Evolutionary conservation across 2,888 invertebrate species (phyloP), one percentile per base, ranked within the genome.

Genomic region (Ophonus ardosiacus): DNA sequence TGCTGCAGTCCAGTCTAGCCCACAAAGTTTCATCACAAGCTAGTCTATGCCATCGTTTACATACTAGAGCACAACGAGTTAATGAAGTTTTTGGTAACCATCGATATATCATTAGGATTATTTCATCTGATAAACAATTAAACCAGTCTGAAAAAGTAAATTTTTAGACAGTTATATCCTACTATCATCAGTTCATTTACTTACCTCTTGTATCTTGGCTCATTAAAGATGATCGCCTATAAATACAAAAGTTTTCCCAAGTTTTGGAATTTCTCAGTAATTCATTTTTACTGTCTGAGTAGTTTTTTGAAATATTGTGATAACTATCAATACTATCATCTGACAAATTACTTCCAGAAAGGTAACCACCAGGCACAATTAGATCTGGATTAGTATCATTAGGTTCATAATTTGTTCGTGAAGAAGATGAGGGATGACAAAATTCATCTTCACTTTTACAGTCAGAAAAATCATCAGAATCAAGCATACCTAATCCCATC

Each of bases 21-120:
- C 98, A 98, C 0, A 98, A 91, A 0, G 95, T 95, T 88, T 97
- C 97, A 90, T 98, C 98, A 81, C 95, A 94, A 2, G 95, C 94
- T 86, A 98, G 93, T 87, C 95, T 92, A 89, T 95, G 93, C 94
- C 98, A 98, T 87, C 97, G 94, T 89, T 94, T 94, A 90, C 96
- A 96, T 63, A 96, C 96, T 88, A 94, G 91, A 87, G 96, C 94
- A 87, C 96, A 95, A 86, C 94, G 93, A 0, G 94, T 93, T n/a
- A 97, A 91, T 0, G 94, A 92, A 86, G 94, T 92, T 89, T 97
- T 97, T 0, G 97, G 96, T 81, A 98, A 92, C 95, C 95, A 97
- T 86, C 95, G 93, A 88, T 98, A 95, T 81, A 98, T 95, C 86
- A 94, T 93, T 21, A 98, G 92, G 63, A 98, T 93, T 88, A 98